Evolutionary conservation across 2,797 vertebrate genomes (phyloP).

Genomic region (Bradypodion pumilum): DNA sequence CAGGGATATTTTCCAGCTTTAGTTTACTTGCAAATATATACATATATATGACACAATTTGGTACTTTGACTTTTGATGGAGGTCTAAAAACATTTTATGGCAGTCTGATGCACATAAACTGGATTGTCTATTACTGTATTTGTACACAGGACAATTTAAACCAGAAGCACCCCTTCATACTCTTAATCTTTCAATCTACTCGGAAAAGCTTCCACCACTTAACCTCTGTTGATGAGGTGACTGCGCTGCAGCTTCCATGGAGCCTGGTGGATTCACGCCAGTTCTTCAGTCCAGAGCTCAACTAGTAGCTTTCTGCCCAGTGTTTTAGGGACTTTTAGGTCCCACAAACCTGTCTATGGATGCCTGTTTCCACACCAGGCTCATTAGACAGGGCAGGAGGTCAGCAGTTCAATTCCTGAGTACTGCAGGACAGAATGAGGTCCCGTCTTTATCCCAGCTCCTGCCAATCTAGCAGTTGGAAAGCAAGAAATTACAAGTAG

Average conservation of each 20-base stretch:
- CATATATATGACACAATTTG: conserved; percentile 22
- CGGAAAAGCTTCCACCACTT: neutral
- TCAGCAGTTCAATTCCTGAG: too few species aligned
- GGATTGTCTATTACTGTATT: conserved; percentile 31
- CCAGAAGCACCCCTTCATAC: neutral
- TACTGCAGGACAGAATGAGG: too few species aligned
- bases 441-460: too few species aligned
- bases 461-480: too few species aligned
- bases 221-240: neutral
- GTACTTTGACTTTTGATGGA: conserved; percentile 22
- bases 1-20: conserved; percentile 44
- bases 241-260: too few species aligned
- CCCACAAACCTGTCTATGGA: neutral
- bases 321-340: neutral
- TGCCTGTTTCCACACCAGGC: neutral
- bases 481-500: too few species aligned
- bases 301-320: neutral
- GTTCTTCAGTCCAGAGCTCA: neutral
- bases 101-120: conserved; percentile 34
- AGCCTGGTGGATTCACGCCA: conserved; percentile 10
- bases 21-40: conserved; percentile 16
- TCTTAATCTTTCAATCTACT: neutral
- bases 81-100: conserved; percentile 42
- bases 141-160: neutral
- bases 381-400: too few species aligned